A percentile compares a stretch with the other conserved stretches of the same genome.
phyloP scores from a whole-genome alignment of 2,113 vertebrate species.

The Barbus barbus region DNA sequence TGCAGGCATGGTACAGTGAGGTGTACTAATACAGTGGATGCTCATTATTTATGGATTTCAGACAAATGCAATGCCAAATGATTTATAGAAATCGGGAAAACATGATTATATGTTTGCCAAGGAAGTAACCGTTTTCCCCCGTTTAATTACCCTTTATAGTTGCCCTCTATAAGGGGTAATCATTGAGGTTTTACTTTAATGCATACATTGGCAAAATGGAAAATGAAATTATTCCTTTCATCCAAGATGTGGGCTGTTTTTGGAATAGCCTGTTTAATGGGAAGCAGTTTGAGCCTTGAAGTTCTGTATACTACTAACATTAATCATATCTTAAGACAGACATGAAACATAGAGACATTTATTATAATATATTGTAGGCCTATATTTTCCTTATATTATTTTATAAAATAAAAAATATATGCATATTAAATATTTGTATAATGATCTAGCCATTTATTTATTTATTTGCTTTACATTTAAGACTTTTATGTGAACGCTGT shows the following conservation, averaged over 20 bases:
- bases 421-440: background rate
- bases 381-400: background rate
- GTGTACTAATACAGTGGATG: slow-evolving; percentile 54
- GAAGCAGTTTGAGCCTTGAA: background rate
- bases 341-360: background rate
- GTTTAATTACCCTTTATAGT: slow-evolving; percentile 62
- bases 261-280: background rate
- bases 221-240: slow-evolving; percentile 27
- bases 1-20: slow-evolving; percentile 20
- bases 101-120: slow-evolving; percentile 59
- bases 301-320: background rate
- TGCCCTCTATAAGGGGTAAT: slow-evolving; percentile 60
- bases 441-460: too few relatives aligned
- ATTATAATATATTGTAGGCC: background rate
- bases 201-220: slow-evolving; percentile 10
- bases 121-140: slow-evolving; percentile 60
- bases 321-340: background rate
- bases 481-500: background rate
- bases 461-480: too few relatives aligned
- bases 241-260: slow-evolving; percentile 2
- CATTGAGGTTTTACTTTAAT: slow-evolving; percentile 49
- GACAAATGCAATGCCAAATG: slow-evolving; percentile 71
- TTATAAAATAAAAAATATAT: background rate
- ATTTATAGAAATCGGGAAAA: slow-evolving; percentile 66
- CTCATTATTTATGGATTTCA: slow-evolving; percentile 66